Evolutionary conservation across 2,113 vertebrate genomes (phyloP).

Genomic region (Tonatia bakeri): DNA sequence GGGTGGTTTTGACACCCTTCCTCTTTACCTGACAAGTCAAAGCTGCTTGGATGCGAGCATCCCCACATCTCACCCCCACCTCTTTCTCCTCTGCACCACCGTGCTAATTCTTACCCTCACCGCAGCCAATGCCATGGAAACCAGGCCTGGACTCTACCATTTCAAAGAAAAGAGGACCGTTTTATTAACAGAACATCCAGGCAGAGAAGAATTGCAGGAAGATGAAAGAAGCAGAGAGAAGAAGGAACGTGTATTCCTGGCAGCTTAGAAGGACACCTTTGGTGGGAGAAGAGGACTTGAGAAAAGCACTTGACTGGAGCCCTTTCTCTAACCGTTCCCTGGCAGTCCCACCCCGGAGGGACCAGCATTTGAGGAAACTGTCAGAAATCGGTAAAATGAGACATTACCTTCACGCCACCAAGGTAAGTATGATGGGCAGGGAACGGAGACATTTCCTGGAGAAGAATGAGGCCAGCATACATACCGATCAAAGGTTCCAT

Average conservation of each 20-base stretch:
- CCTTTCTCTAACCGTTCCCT: neutral
- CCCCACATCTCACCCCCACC: neutral
- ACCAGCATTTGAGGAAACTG: neutral
- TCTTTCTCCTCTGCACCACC: neutral
- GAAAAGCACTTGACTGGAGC: neutral
- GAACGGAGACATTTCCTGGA: conserved; percentile 92
- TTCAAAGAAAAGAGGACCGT: neutral
- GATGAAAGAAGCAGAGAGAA: neutral
- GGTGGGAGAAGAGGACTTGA: neutral
- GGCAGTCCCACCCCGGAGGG: neutral
- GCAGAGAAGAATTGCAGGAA: neutral
- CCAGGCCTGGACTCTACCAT: neutral
- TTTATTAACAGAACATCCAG: neutral
- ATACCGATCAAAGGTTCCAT: conserved; percentile 89
- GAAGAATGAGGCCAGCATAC: conserved; percentile 93
- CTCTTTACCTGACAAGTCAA: neutral
- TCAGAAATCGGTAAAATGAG: neutral
- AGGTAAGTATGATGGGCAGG: conserved; percentile 92
- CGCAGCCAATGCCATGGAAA: neutral
- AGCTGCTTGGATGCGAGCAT: neutral
- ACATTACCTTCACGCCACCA: conserved; percentile 87
- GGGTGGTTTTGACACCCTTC: neutral
- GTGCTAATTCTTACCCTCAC: neutral
- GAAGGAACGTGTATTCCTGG: neutral
- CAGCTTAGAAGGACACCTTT: neutral